Base-by-base conservation (phyloP, 1,140 invertebrate species). In the Megathymus violae region DNA sequence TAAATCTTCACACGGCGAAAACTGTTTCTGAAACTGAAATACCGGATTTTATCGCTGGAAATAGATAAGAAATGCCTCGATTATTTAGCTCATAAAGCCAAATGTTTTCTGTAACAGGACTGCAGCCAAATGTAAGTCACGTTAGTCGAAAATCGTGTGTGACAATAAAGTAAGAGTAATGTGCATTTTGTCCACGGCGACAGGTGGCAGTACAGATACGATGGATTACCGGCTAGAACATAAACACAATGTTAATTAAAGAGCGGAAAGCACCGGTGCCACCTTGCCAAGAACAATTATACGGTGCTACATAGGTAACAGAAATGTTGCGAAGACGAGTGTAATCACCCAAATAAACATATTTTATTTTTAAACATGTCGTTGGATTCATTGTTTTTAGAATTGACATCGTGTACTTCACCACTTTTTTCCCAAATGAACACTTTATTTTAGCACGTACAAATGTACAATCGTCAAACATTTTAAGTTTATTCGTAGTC, bases 221-320 rank as follows among this genome's bases (percentile, higher is more conserved):
- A 36, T 36, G 11, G 34, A 36, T 46, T 46, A 22, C 25, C 7
- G 22, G 13, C 22, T 59, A 59, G 43, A 19, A 31, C 54, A 43
- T 27, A 58, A 46, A 46, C 40, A 56, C 7, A 31, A 16, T 4
- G 13, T 0, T 31, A 31, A 48, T 58, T 58, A 46, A 25, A 44
- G 13, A 31, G 25, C 40, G 52, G 22, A 44, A 58, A 34, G 1
- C 13, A 34, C 10, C 13, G 25, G 44, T 27, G 11, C 5, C 10
- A 4, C 1, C 40, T 27, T 58, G 40, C 52, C 52, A 58, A 58
- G 38, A 58, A 58, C 40, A 58, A 58, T 44, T 44, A 56, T 44
- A 44, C 25, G 5, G 11, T 22, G 22, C 16, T 52, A 40, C 34
- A 52, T 17, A 36, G 34, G n/a, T 36, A 36, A 19, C 27, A 48